phyloP scores from a whole-genome alignment of 2,113 vertebrate genomes.

The Tragelaphus scriptus region DNA sequence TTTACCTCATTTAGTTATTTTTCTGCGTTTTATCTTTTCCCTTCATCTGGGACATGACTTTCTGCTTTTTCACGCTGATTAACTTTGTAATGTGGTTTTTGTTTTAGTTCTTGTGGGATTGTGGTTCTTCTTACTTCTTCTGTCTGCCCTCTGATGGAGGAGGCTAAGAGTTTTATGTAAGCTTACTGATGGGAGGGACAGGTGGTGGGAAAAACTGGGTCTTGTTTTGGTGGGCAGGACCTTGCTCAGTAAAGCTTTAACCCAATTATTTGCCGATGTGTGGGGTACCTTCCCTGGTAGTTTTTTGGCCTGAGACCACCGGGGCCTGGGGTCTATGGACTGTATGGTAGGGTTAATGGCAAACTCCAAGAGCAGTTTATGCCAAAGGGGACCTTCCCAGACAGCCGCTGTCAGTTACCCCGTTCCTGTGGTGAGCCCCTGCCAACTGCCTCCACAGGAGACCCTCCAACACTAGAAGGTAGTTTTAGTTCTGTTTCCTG shows the following conservation, averaged over 20 bases:
- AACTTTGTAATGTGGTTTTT: neutral
- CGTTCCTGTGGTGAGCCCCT: neutral
- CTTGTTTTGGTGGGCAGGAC: neutral
- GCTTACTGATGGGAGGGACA: neutral
- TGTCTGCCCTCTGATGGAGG: neutral
- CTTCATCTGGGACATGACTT: neutral
- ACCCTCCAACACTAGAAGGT: neutral
- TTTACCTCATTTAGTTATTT: neutral
- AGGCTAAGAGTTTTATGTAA: neutral
- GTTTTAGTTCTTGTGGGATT: neutral
- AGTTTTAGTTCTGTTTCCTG: neutral
- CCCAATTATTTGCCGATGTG: neutral
- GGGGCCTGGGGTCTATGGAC: neutral
- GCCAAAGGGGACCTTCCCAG: neutral
- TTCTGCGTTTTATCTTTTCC: neutral
- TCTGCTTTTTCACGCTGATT: neutral
- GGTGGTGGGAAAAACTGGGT: neutral
- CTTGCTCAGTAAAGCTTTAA: neutral
- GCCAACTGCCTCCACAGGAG: neutral
- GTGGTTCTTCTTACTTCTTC: neutral
- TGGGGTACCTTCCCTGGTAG: neutral
- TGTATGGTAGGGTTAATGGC: neutral
- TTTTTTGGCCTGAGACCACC: neutral
- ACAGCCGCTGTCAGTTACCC: neutral
- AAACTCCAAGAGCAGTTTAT: neutral